phyloP scores from a whole-genome alignment of 1,140 invertebrate genomes.

The Drosophila repletoides region DNA sequence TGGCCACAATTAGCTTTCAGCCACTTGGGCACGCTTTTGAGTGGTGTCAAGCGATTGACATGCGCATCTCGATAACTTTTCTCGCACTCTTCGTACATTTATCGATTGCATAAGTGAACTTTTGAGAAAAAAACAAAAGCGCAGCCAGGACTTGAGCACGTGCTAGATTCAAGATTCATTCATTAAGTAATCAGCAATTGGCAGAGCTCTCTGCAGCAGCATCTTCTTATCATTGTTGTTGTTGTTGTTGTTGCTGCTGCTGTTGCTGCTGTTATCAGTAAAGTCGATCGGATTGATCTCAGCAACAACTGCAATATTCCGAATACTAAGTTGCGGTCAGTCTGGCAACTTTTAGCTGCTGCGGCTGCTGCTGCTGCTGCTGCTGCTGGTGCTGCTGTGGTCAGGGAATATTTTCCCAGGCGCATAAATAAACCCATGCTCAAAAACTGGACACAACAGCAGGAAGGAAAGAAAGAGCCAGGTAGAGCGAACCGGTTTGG shows the following conservation, averaged over 20 bases:
- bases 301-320: constrained; percentile 20
- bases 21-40: constrained; percentile 35
- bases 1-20: constrained; percentile 21
- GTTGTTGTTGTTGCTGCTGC: constrained; percentile 6
- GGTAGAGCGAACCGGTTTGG: constrained; percentile 19
- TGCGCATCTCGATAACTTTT: constrained; percentile 14
- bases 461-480: not conserved
- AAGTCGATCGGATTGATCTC: constrained; percentile 35
- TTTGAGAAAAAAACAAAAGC: constrained; percentile 19
- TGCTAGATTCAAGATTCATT: constrained; percentile 37
- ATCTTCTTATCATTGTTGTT: not conserved
- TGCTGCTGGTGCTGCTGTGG: constrained; percentile 11
- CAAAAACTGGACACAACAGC: constrained; percentile 4
- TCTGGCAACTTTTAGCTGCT: constrained; percentile 19
- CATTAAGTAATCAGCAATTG: constrained; percentile 44
- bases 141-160: constrained; percentile 43
- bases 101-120: constrained; percentile 26
- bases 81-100: not conserved
- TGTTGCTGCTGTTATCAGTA: constrained; percentile 21
- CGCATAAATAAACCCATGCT: constrained; percentile 42
- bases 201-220: not conserved
- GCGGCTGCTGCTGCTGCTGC: not conserved
- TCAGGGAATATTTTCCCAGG: constrained; percentile 50
- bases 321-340: constrained; percentile 30
- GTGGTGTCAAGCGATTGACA: constrained; percentile 17